phyloP scores from a whole-genome alignment of 2,888 invertebrate species.

The Notodromas monacha region DNA sequence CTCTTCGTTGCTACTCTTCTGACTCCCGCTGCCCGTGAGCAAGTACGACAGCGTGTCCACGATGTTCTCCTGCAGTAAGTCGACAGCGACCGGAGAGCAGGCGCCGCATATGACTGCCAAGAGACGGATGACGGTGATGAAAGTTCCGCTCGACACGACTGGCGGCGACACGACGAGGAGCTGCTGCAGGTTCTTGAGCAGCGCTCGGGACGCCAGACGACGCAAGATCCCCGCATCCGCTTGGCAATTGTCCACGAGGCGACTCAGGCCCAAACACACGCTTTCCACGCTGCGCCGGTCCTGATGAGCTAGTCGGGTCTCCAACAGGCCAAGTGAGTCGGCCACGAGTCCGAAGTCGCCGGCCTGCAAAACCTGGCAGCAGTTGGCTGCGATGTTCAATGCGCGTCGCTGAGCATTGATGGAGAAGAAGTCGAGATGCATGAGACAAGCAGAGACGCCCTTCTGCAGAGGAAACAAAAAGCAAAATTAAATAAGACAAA shows the following conservation, averaged over 20 bases:
- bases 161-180: conserved; percentile 76
- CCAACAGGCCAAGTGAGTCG: conserved; percentile 53
- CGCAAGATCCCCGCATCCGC: conserved; percentile 57
- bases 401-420: conserved; percentile 90
- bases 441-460: conserved; percentile 80
- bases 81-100: conserved; percentile 71
- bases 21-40: conserved; percentile 33
- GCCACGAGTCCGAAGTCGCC: conserved; percentile 80
- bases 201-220: conserved; percentile 66
- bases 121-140: conserved; percentile 83
- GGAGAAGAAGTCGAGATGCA: conserved; percentile 91
- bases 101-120: conserved; percentile 79
- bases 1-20: conserved; percentile 6
- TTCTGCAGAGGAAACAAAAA: conserved; percentile 25
- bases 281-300: conserved; percentile 95
- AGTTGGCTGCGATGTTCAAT: conserved; percentile 81
- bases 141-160: conserved; percentile 72
- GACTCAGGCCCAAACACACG: conserved; percentile 77
- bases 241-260: conserved; percentile 83
- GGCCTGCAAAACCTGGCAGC: conserved; percentile 64
- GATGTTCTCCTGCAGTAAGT: conserved; percentile 69
- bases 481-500: conserved; percentile 6
- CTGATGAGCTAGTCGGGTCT: conserved; percentile 26
- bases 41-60: conserved; percentile 77
- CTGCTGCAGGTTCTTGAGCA: conserved; percentile 72